Percentiles rank a stretch among this genome's conserved stretches.
Conservation (phyloP, 2,113 vertebrate species). For the Actenoides hombroni region DNA sequence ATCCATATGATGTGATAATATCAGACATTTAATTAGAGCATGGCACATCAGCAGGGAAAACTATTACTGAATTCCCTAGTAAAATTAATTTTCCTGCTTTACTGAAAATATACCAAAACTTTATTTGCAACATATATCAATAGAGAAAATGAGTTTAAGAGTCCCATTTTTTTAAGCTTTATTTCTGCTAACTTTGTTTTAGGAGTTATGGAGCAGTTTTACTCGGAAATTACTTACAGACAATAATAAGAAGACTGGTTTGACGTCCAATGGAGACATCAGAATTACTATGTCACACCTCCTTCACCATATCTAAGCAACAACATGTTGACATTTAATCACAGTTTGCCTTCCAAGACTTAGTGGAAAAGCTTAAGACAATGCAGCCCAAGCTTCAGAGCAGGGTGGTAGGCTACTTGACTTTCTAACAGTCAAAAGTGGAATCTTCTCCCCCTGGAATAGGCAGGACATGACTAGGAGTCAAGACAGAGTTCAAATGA, state of each 20-base stretch:
- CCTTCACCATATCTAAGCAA: background rate
- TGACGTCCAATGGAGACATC: background rate
- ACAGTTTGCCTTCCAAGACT: background rate
- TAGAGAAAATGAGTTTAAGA: background rate
- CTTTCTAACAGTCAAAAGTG: background rate
- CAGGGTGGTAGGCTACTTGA: background rate
- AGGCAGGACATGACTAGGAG: background rate
- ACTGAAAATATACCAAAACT: background rate
- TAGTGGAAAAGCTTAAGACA: background rate
- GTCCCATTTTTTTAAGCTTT: background rate
- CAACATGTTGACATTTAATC: background rate
- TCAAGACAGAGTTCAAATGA: background rate
- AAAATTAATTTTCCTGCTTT: background rate
- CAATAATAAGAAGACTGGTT: background rate
- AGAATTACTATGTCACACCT: background rate
- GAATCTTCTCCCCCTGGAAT: background rate
- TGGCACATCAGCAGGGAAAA: background rate
- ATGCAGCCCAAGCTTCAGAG: background rate
- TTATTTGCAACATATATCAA: background rate
- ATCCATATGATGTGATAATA: background rate
- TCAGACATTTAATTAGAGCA: background rate
- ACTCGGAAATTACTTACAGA: background rate
- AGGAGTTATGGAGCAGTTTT: background rate
- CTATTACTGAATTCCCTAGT: background rate
- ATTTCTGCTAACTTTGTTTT: background rate